phyloP scores from a whole-genome alignment of 2,797 vertebrate species.

The Gallinago stenura region DNA sequence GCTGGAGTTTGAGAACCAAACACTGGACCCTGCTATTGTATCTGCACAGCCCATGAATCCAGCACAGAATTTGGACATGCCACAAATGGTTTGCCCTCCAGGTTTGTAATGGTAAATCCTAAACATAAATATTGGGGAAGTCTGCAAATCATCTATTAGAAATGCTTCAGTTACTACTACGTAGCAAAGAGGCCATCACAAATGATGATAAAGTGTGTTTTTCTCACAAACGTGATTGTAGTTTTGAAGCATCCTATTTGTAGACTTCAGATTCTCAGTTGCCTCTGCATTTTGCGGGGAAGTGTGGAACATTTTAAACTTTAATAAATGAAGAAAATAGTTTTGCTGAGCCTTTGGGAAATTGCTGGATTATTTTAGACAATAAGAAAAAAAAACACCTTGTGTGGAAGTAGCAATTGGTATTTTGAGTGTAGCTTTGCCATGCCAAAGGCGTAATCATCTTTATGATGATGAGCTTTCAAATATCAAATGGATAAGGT shows the following conservation, averaged over 20 bases:
- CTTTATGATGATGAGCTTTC: not conserved
- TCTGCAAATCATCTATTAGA: not conserved
- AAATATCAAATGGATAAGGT: not conserved
- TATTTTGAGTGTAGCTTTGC: not conserved
- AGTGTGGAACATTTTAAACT: not conserved
- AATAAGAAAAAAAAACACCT: not conserved
- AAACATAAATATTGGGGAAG: not conserved
- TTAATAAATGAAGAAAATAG: not conserved
- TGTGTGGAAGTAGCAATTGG: not conserved
- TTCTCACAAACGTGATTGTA: not conserved
- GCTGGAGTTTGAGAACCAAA: slow-evolving; percentile 97
- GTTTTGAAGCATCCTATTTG: not conserved
- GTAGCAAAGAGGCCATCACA: not conserved
- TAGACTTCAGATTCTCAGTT: not conserved
- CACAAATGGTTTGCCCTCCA: slow-evolving; percentile 92
- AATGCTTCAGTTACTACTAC: not conserved
- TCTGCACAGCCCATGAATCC: slow-evolving; percentile 98
- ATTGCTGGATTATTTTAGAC: not conserved
- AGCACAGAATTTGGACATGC: slow-evolving; percentile 87
- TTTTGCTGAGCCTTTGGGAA: not conserved
- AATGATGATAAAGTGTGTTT: not conserved
- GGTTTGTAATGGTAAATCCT: slow-evolving; percentile 81
- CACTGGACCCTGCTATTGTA: slow-evolving; percentile 96
- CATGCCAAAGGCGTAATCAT: not conserved
- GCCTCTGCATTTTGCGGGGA: not conserved